These are phyloP conservation scores for Xenops minutus DNA, from an alignment of 2,797 vertebrate genomes.

Conservation along the genomic window DNA sequence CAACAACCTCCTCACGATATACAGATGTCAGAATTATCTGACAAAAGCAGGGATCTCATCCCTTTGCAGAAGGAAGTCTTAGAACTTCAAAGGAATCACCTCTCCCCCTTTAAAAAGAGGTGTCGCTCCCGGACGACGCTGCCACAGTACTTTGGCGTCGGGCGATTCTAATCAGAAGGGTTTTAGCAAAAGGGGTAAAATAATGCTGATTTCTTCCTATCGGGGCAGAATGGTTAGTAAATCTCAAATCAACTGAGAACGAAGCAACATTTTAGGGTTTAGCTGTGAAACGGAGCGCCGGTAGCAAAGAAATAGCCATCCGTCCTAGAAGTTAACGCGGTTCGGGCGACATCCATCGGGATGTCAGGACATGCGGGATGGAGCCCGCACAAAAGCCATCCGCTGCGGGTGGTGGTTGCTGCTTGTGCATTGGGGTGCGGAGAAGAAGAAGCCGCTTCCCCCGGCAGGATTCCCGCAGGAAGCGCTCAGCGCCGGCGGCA, in stretches of 20 bases:
- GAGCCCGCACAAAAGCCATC: not conserved
- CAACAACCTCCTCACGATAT: not conserved
- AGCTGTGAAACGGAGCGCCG: rapidly evolving
- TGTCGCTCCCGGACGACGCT: rapidly evolving
- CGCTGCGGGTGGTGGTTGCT: rapidly evolving
- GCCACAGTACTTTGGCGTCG: not conserved
- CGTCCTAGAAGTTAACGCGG: rapidly evolving
- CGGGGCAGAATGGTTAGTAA: rapidly evolving
- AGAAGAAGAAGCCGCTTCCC: not conserved
- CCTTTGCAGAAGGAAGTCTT: not conserved
- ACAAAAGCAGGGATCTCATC: not conserved
- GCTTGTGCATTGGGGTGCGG: not conserved
- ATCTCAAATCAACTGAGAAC: not conserved
- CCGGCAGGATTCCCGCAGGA: not conserved
- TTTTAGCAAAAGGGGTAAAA: not conserved
- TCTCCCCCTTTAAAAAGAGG: not conserved
- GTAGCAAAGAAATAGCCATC: not conserved
- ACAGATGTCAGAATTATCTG: not conserved
- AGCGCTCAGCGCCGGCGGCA: not conserved
- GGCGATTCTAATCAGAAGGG: not conserved
- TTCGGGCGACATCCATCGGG: rapidly evolving
- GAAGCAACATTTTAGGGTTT: not conserved
- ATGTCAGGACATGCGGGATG: not conserved
- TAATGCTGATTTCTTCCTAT: not conserved
- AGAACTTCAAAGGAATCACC: not conserved